phyloP scores from a whole-genome alignment of 2,797 vertebrate species.

The Girardinus metallicus region DNA sequence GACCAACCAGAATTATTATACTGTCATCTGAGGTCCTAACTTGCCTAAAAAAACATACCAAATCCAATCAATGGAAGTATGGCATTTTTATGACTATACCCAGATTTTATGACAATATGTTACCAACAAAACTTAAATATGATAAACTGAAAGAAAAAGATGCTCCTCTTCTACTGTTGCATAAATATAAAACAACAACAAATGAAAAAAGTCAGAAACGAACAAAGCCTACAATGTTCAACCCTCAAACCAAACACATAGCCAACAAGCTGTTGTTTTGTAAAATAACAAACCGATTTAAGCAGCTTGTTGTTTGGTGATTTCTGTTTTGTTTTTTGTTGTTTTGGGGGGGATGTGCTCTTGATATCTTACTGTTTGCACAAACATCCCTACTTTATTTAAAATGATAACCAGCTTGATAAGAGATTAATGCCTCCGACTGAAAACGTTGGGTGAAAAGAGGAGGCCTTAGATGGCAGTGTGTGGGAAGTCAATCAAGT shows the following conservation, averaged over 20 bases:
- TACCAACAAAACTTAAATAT: background rate
- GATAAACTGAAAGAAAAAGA: background rate
- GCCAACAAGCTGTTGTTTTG: conserved; percentile 25
- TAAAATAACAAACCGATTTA: conserved; percentile 64
- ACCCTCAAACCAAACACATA: background rate
- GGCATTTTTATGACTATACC: background rate
- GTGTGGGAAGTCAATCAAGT: conserved; percentile 34
- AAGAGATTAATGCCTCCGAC: conserved; percentile 84
- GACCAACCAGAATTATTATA: background rate
- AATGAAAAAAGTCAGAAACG: background rate
- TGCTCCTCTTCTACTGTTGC: background rate
- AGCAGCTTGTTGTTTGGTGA: conserved; percentile 55
- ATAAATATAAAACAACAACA: background rate
- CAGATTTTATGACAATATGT: background rate
- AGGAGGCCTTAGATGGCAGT: conserved; percentile 35
- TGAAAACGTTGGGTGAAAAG: conserved; percentile 72
- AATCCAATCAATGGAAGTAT: background rate
- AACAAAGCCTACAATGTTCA: background rate
- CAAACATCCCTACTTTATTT: conserved; percentile 74
- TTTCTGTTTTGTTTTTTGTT: conserved; percentile 14
- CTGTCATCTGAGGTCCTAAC: background rate
- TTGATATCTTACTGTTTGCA: conserved; percentile 69
- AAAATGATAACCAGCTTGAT: conserved; percentile 79
- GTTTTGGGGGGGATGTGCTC: conserved; percentile 30
- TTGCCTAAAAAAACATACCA: background rate